Base-by-base conservation (phyloP, 2,888 invertebrate genomes). In the Pollenia griseotomentosa region DNA sequence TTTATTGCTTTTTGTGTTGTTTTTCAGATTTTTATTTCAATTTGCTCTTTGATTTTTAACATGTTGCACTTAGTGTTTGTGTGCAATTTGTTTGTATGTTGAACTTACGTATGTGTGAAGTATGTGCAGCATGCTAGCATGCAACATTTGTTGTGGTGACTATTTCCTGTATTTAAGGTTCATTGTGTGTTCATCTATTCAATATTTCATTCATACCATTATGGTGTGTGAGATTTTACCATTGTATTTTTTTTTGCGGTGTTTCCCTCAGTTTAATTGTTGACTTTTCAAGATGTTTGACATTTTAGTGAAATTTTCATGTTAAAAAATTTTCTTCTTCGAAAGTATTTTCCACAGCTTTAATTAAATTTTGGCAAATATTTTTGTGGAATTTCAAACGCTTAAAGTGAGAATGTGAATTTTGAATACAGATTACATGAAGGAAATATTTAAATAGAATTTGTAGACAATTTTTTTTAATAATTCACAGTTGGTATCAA, bases 141-240 rank as follows among this genome's bases (percentile, higher is more conserved):
- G 74, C 80, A 65, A 65, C 57, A 85, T 81, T 68, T 79, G 63
- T 75, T 81, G 65, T 70, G 66, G 71, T 55, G 63, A 23, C 48
- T 57, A 42, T 59, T 85, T 85, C 81, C 81, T 81, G 85, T 65
- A 46, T 81, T 84, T 71, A 51, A 74, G 57, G 80, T 81, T 75
- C 75, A 81, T 59, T 79, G 70, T 73, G 23, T 59, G 48, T 44
- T 42, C 11, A 23, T 48, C 63, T 19, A 14, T 12, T 71, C 16
- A 19, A 8, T 79, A 55, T 33, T 33, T 66, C 68, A 57, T 48
- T 68, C 68, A 59, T 40, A 48, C 40, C 55, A 61, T n/a, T 75
- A 71, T 71, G 66, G 78, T 66, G 48, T 77, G 63, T 57, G 66
- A 68, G 66, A 68, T 71, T 70, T 82, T 59, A 59, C 33, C 6